These are phyloP conservation scores for Rhagium mordax DNA, from an alignment of 2,888 invertebrate genomes.

Conservation along the genomic window DNA sequence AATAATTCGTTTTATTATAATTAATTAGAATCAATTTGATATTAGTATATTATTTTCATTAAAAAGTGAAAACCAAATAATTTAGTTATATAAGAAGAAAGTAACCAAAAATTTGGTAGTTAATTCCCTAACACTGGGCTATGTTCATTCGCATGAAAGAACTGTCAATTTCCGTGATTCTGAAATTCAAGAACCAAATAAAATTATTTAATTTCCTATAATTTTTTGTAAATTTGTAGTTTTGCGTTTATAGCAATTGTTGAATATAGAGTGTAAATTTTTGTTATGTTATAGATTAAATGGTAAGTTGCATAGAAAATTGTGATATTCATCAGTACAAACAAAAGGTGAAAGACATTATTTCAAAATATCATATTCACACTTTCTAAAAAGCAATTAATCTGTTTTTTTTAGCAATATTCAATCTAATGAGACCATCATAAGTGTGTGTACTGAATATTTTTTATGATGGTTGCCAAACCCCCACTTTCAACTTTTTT, in stretches of 20 bases:
- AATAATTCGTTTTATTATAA: too few relatives aligned
- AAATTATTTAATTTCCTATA: conserved; percentile 62
- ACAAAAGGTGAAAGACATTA: conserved; percentile 63
- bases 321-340: conserved; percentile 55
- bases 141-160: conserved; percentile 43
- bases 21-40: too few relatives aligned
- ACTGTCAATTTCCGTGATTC: conserved; percentile 67
- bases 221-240: conserved; percentile 66
- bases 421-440: conserved; percentile 29
- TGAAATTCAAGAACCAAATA: conserved; percentile 62
- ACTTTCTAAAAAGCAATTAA: conserved; percentile 40
- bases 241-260: conserved; percentile 56
- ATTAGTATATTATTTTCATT: not conserved
- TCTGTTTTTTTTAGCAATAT: conserved; percentile 40
- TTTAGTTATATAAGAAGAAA: conserved; percentile 1
- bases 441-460: conserved; percentile 40
- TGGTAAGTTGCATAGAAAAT: conserved; percentile 59
- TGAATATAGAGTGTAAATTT: conserved; percentile 62
- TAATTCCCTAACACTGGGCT: conserved; percentile 22
- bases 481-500: conserved; percentile 41
- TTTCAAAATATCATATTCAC: conserved; percentile 54
- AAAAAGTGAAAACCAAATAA: not conserved
- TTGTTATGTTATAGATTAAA: conserved; percentile 66
- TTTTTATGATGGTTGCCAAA: conserved; percentile 38
- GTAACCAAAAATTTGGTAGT: conserved; percentile 4